Percentiles rank a stretch among this genome's conserved stretches.
These are phyloP conservation scores for Callyntrura guangdongensis DNA, from an alignment of 2,888 invertebrate species.

Conservation along the genomic window DNA sequence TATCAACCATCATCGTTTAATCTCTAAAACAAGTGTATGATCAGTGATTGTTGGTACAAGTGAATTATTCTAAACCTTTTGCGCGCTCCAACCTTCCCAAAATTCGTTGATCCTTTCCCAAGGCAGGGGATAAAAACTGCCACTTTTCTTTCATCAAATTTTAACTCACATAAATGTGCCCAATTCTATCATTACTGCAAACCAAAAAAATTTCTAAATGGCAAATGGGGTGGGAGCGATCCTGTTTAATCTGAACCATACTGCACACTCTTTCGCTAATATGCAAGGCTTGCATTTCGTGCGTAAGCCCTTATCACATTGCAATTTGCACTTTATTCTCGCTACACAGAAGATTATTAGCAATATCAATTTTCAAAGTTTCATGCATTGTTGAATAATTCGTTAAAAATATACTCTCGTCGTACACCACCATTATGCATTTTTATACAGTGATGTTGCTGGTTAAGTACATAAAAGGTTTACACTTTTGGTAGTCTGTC, in stretches of 20 bases:
- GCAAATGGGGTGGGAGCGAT: constrained; percentile 53
- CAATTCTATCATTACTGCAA: constrained; percentile 1
- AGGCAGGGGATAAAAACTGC: too few species aligned
- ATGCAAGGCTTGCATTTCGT: constrained; percentile 6
- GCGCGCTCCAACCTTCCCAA: too few species aligned
- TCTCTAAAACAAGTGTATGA: too few species aligned
- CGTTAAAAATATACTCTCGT: not conserved
- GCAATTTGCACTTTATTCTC: not conserved
- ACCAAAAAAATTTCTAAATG: constrained; percentile 48
- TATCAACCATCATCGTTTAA: too few species aligned
- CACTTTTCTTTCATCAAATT: not conserved
- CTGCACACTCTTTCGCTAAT: constrained; percentile 38
- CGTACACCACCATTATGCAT: not conserved
- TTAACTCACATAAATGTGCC: constrained; percentile 19
- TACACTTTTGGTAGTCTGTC: too few species aligned
- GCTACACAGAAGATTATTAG: not conserved
- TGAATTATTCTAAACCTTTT: too few species aligned
- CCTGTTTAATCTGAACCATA: constrained; percentile 44
- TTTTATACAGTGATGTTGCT: too few species aligned
- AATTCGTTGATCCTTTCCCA: too few species aligned
- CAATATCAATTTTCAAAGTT: constrained; percentile 30
- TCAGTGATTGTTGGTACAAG: too few species aligned
- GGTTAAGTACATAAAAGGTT: too few species aligned
- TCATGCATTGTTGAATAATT: constrained; percentile 55
- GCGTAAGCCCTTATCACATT: constrained; percentile 23